Evolutionary conservation across 1,140 invertebrate genomes (phyloP).

Genomic region (Acyrthosiphon pisum): DNA sequence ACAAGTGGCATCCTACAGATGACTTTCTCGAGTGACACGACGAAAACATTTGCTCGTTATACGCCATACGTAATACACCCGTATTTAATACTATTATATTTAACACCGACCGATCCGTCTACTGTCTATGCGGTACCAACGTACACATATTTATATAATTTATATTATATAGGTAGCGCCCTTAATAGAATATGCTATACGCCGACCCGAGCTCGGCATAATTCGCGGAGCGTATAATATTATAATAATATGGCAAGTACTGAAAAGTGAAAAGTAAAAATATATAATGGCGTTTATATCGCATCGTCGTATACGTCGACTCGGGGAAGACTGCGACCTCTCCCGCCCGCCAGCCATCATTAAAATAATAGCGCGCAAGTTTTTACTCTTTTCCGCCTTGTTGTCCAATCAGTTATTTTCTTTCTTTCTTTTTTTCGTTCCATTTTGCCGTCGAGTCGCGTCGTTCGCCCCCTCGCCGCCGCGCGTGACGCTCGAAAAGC

Average conservation of each 20-base stretch:
- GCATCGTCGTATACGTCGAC: neutral
- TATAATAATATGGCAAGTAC: neutral
- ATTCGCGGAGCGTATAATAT: neutral
- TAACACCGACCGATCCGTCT: neutral
- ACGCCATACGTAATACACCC: neutral
- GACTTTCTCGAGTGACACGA: neutral
- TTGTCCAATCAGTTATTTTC: neutral
- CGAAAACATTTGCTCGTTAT: neutral
- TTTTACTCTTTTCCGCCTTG: neutral
- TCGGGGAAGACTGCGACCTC: neutral
- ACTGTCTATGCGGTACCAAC: neutral
- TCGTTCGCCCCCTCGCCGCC: neutral
- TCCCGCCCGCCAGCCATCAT: neutral
- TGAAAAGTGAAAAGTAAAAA: neutral
- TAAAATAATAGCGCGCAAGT: neutral
- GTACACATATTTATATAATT: too few relatives aligned
- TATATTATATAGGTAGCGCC: neutral
- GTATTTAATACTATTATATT: conserved; percentile 13
- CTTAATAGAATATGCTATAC: neutral
- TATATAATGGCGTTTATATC: neutral
- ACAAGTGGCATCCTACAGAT: neutral
- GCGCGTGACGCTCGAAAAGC: neutral
- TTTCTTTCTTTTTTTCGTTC: too few relatives aligned
- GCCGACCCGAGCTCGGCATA: neutral
- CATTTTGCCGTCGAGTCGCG: neutral